Base-by-base conservation (phyloP, 2,888 invertebrate species). In the Lycia hirtaria region DNA sequence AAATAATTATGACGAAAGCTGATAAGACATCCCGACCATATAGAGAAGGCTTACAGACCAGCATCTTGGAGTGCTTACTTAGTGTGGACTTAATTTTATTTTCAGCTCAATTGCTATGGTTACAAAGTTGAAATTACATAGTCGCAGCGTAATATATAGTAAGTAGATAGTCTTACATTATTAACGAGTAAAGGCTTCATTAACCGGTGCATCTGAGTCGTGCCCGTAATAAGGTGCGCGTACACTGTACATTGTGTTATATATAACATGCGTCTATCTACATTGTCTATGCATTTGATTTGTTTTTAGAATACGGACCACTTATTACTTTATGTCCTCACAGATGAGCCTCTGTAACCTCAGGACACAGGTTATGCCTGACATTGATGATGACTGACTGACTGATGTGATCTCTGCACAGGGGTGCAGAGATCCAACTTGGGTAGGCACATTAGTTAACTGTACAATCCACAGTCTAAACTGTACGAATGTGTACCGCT, bases 141-240 rank as follows among this genome's bases (percentile, higher is more conserved):
- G 3, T 30, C 17, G 22, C 38, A 12, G 14, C n/a, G 32, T 15
- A 24, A 24, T 22, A 20, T 44, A 7, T 30, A 38, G 37, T 53
- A 22, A 32, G 45, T 32, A 32, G 6, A 30, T 19, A 30, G 44
- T 53, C 17, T n/a, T 38, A 48, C 37, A 50, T 58, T 50, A 53
- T 20, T 56, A 37, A 57, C 44, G 38, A 48, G 58, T 50, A 65
- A 60, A 59, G 5, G 40, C 56, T 67, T 66, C 67, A 71, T 71
- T 68, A 69, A 64, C 41, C 56, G 65, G 33, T 58, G 47, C 60
- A 53, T 54, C 60, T 49, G 48, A 56, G 64, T 63, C 65, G 69
- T 72, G 66, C 7, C 26, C 14, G 33, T 33, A 32, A 41, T 41
- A 40, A 54, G 47, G 19, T 12, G 15, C 12, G 33, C 0, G 9